phyloP scores from a whole-genome alignment of 2,113 vertebrate species.

The Pedetes capensis region DNA sequence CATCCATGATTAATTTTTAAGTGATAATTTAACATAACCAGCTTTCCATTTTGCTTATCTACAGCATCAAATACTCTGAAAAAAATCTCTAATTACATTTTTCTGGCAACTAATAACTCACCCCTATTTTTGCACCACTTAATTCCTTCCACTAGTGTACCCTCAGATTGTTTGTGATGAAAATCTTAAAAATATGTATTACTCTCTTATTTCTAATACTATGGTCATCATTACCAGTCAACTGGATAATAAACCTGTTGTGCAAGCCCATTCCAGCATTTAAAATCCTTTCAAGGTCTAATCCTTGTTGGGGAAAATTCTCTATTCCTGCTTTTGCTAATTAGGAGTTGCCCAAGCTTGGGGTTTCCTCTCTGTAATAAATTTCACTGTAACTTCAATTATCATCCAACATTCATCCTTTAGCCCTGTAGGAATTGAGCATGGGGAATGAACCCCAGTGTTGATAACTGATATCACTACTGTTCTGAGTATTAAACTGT shows the following conservation, averaged over 20 bases:
- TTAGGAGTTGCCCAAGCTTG: neutral
- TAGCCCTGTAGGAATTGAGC: neutral
- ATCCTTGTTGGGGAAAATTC: neutral
- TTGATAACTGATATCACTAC: neutral
- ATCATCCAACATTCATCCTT: neutral
- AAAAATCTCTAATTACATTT: neutral
- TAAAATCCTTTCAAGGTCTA: neutral
- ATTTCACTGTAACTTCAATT: neutral
- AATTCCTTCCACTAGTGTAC: neutral
- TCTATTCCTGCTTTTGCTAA: neutral
- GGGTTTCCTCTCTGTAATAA: neutral
- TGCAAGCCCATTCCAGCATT: neutral
- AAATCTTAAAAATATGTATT: neutral
- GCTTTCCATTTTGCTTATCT: neutral
- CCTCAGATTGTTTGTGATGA: neutral
- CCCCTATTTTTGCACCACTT: neutral
- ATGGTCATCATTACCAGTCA: neutral
- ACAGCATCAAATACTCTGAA: neutral
- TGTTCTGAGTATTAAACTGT: neutral
- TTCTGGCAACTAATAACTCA: neutral
- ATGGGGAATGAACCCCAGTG: neutral
- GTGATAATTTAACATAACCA: neutral
- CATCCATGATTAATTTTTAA: neutral
- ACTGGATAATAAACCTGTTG: neutral
- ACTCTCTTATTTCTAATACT: neutral